Conservation (phyloP, 2,888 invertebrate species). For the Drosophila maculinotata region DNA sequence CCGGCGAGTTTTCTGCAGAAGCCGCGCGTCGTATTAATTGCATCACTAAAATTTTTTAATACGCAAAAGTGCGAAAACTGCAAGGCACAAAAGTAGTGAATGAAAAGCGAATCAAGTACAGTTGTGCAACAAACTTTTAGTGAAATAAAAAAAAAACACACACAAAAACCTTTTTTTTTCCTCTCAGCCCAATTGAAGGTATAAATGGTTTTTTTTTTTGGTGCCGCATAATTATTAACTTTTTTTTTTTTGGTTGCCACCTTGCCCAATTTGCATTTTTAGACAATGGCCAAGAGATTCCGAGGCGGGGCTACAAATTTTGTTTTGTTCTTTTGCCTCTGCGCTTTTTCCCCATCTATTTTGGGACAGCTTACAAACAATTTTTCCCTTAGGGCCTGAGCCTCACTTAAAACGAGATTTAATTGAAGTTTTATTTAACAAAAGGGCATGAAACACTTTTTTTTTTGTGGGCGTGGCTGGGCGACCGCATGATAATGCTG, state of each 20-base stretch:
- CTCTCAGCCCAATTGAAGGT: conserved; percentile 63
- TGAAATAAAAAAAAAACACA: not conserved
- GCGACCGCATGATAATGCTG: conserved; percentile 71
- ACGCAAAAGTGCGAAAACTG: conserved; percentile 78
- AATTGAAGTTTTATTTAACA: conserved; percentile 78
- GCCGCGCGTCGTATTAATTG: conserved; percentile 68
- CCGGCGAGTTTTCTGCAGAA: conserved; percentile 19
- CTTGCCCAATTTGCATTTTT: conserved; percentile 74
- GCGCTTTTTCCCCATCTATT: conserved; percentile 50
- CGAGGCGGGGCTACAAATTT: conserved; percentile 18
- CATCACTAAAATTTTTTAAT: conserved; percentile 76
- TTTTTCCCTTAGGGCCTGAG: conserved; percentile 41
- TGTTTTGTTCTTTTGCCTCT: conserved; percentile 32
- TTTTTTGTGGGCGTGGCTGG: conserved; percentile 41
- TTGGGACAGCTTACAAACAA: conserved; percentile 57
- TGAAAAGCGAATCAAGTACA: conserved; percentile 63
- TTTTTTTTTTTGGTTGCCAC: conserved; percentile 40
- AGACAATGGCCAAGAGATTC: conserved; percentile 63
- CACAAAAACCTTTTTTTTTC: conserved; percentile 14
- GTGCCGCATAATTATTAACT: conserved; percentile 69
- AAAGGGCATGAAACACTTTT: conserved; percentile 39
- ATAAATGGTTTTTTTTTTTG: conserved; percentile 59
- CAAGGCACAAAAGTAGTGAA: conserved; percentile 57
- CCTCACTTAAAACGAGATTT: conserved; percentile 67
- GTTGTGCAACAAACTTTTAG: conserved; percentile 41